Conservation (phyloP, 2,113 vertebrate genomes). For the Platichthys stellatus region DNA sequence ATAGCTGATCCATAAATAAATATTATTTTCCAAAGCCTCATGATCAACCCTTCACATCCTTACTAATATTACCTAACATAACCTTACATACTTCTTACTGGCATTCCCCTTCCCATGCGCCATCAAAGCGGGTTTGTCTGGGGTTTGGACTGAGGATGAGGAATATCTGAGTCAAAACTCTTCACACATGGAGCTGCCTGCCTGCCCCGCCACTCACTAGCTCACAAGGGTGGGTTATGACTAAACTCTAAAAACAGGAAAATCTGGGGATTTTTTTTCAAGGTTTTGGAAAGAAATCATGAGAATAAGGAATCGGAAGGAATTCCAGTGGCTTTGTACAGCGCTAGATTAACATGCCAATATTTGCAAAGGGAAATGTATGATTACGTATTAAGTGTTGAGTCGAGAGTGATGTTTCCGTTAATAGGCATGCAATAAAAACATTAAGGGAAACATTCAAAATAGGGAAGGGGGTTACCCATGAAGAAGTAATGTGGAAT, state of each 20-base stretch:
- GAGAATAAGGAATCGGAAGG: conserved; percentile 69
- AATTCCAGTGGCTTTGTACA: conserved; percentile 75
- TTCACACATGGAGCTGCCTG: conserved; percentile 75
- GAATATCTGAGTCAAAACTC: conserved; percentile 82
- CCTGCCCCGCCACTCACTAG: conserved; percentile 51
- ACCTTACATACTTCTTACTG: conserved; percentile 57
- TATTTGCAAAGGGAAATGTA: conserved; percentile 77
- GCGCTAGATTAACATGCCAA: conserved; percentile 78
- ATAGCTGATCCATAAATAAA: conserved; percentile 20
- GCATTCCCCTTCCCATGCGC: conserved; percentile 74
- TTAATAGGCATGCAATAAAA: conserved; percentile 76
- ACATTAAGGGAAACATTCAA: conserved; percentile 63
- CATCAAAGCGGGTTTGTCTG: conserved; percentile 68
- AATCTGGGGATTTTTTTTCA: conserved; percentile 76
- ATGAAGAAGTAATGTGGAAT: conserved; percentile 67
- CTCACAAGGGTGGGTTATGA: conserved; percentile 67
- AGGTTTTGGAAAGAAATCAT: conserved; percentile 63
- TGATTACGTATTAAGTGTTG: conserved; percentile 78
- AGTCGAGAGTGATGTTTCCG: conserved; percentile 71
- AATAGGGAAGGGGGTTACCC: conserved; percentile 56
- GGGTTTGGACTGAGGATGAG: conserved; percentile 75
- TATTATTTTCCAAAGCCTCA: conserved; percentile 56
- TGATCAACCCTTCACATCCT: conserved; percentile 58
- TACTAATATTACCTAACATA: conserved; percentile 60
- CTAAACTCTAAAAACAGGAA: conserved; percentile 80